A percentile compares a stretch with the other conserved stretches of the same genome.
These are phyloP conservation scores for Plodia interpunctella DNA, from an alignment of 1,140 invertebrate genomes.

Conservation along the genomic window DNA sequence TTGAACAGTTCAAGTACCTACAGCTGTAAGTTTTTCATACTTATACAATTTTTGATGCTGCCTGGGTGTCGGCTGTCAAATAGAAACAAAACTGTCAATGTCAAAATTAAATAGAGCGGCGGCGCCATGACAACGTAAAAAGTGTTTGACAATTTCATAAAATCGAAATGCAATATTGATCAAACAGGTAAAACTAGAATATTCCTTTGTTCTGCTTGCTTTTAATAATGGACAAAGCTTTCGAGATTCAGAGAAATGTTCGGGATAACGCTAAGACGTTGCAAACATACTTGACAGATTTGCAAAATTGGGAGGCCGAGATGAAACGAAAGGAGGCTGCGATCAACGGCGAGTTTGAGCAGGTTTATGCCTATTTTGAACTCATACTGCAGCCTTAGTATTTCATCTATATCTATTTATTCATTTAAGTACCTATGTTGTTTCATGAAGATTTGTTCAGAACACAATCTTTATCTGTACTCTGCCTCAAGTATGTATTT, in stretches of 20 bases:
- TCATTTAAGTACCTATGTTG: not conserved
- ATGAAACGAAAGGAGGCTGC: slow-evolving; percentile 89
- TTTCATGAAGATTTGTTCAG: too few relatives aligned
- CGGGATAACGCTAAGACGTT: slow-evolving; percentile 86
- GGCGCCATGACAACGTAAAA: slow-evolving; percentile 28
- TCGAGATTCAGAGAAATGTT: slow-evolving; percentile 81
- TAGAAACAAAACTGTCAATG: not conserved
- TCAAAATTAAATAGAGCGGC: not conserved
- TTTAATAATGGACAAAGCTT: slow-evolving; percentile 64
- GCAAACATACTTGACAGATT: slow-evolving; percentile 84
- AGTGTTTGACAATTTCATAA: slow-evolving; percentile 25
- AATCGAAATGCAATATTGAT: slow-evolving; percentile 37
- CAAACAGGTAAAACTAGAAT: slow-evolving; percentile 51
- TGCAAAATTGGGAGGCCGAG: slow-evolving; percentile 89
- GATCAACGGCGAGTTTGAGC: slow-evolving; percentile 64
- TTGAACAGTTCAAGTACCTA: too few relatives aligned
- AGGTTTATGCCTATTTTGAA: slow-evolving; percentile 42
- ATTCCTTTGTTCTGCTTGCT: slow-evolving; percentile 18
- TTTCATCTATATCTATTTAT: not conserved
- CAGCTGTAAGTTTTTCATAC: too few relatives aligned
- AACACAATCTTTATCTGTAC: too few relatives aligned
- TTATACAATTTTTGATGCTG: too few relatives aligned
- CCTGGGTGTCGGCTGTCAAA: too few relatives aligned
- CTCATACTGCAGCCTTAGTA: not conserved
- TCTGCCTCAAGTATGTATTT: not conserved